phyloP scores from a whole-genome alignment of 2,888 invertebrate species.

The Reticulitermes lucifugus region DNA sequence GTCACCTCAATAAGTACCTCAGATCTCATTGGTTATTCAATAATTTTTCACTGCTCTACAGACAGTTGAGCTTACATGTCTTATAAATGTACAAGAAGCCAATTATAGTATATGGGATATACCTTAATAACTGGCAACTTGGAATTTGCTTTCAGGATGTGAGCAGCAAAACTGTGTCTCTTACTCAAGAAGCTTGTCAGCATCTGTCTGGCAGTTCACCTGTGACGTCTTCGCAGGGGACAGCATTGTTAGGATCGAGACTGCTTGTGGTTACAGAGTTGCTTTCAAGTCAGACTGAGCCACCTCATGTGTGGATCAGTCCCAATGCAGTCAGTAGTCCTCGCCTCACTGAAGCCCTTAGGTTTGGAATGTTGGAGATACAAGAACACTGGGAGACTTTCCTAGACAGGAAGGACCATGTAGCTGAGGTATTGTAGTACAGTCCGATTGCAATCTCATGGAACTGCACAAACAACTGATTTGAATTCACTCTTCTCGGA shows the following conservation, averaged over 20 bases:
- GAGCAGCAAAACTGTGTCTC: constrained; percentile 78
- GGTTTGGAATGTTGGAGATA: constrained; percentile 91
- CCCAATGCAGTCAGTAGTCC: constrained; percentile 74
- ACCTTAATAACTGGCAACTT: no score
- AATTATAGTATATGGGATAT: no score
- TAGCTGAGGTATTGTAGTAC: constrained; percentile 75
- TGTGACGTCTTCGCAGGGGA: constrained; percentile 61
- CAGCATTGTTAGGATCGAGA: constrained; percentile 66
- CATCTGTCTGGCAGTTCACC: constrained; percentile 68
- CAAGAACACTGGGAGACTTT: constrained; percentile 97
- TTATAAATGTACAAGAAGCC: no score
- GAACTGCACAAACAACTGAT: background rate
- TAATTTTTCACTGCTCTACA: no score
- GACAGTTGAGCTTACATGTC: no score
- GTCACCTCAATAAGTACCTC: no score
- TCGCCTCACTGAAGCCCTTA: constrained; percentile 82
- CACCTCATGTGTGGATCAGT: constrained; percentile 90
- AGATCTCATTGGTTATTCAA: no score
- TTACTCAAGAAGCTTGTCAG: constrained; percentile 81
- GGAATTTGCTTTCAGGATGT: constrained; percentile 73
- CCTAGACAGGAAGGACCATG: constrained; percentile 91
- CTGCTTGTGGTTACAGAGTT: constrained; percentile 71
- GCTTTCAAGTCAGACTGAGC: constrained; percentile 73
- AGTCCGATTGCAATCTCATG: no score
- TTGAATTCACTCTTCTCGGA: no score